These are phyloP conservation scores for Tinamus major DNA, from an alignment of 2,797 vertebrate species.

Conservation along the genomic window DNA sequence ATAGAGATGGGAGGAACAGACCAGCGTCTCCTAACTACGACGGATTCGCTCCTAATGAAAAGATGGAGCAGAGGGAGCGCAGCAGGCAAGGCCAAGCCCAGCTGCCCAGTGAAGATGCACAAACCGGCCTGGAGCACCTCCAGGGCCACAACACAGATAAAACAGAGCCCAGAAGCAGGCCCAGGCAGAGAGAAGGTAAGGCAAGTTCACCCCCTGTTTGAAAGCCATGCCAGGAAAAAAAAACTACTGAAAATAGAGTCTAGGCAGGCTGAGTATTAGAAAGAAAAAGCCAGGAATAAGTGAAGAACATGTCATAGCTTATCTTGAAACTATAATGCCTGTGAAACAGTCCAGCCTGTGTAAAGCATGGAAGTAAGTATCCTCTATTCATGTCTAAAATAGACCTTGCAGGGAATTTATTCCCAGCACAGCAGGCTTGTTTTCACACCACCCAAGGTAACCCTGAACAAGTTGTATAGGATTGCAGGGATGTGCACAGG, in stretches of 20 bases:
- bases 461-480: slow-evolving; percentile 34
- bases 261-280: background rate
- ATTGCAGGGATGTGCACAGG: background rate
- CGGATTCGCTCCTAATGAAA: background rate
- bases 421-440: background rate
- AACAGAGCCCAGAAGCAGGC: background rate
- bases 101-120: background rate
- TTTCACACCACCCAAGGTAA: slow-evolving; percentile 25
- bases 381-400: slow-evolving; percentile 22
- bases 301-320: slow-evolving; percentile 35
- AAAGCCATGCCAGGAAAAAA: background rate
- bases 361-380: slow-evolving; percentile 38
- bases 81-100: background rate
- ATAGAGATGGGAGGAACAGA: background rate
- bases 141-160: background rate
- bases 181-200: background rate
- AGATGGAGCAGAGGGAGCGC: background rate
- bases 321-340: slow-evolving; percentile 17
- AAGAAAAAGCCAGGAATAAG: slow-evolving; percentile 37
- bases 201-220: background rate
- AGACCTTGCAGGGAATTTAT: slow-evolving; percentile 10
- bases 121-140: background rate
- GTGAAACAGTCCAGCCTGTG: background rate
- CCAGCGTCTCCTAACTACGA: accelerated
- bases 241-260: background rate